Evolutionary conservation across 2,797 vertebrate genomes (phyloP).

Genomic region (Botia almorhae): DNA sequence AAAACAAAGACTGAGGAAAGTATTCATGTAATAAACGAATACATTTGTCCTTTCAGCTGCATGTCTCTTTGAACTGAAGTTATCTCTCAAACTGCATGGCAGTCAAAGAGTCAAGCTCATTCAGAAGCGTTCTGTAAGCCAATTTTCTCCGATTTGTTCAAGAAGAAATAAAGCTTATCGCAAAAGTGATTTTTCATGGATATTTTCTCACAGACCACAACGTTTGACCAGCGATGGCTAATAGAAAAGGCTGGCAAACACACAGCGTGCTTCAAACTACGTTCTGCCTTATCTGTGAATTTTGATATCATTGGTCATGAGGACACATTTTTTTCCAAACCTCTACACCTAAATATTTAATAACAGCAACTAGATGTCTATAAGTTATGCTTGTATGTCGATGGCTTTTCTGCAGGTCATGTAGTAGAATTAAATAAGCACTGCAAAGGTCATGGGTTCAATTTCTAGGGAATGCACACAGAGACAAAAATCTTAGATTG

Average conservation of each 20-base stretch:
- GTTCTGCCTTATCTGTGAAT: background rate
- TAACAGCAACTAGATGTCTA: background rate
- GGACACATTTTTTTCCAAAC: background rate
- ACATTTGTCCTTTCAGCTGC: slow-evolving; percentile 36
- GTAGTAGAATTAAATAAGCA: background rate
- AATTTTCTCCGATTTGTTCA: slow-evolving; percentile 69
- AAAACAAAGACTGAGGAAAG: background rate
- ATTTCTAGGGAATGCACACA: background rate
- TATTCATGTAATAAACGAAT: background rate
- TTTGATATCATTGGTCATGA: background rate
- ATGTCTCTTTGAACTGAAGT: slow-evolving; percentile 53
- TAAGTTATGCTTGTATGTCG: background rate
- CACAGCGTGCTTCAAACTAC: slow-evolving; percentile 1
- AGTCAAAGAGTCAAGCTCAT: slow-evolving; percentile 70
- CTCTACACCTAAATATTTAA: too few species aligned
- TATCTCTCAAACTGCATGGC: slow-evolving; percentile 68
- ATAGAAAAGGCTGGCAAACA: slow-evolving; percentile 21
- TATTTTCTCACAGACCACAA: slow-evolving; percentile 56
- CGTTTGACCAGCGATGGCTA: slow-evolving; percentile 28
- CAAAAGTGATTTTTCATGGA: slow-evolving; percentile 73
- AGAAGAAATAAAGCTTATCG: slow-evolving; percentile 64
- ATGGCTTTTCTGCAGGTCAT: background rate
- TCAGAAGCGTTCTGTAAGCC: slow-evolving; percentile 71
- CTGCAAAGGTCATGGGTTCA: background rate
- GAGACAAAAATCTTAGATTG: background rate